Evolutionary conservation across 1,140 invertebrate species (phyloP).

Genomic region (Ostrea denselamellosa): DNA sequence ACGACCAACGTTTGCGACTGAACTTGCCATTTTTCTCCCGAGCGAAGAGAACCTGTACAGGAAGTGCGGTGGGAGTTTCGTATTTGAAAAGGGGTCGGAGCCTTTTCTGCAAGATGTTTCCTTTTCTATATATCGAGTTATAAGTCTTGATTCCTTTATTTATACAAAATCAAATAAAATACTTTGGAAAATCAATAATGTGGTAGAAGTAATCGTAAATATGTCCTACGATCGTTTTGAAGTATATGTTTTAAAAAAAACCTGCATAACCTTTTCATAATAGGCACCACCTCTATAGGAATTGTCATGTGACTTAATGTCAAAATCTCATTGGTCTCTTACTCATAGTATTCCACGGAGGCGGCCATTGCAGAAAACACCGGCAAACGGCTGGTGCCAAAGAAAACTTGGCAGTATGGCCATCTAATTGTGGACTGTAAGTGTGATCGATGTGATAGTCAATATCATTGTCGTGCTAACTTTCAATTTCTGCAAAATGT

Average conservation of each 20-base stretch:
- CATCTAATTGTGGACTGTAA: slow-evolving; percentile 48
- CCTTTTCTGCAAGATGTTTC: neutral
- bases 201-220: neutral
- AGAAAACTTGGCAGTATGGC: neutral
- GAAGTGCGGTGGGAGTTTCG: slow-evolving; percentile 14
- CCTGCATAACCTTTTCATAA: neutral
- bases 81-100: slow-evolving; percentile 28
- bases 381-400: neutral
- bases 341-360: neutral
- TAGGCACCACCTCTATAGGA: slow-evolving; percentile 4
- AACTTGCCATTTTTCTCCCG: slow-evolving; percentile 70
- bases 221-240: neutral
- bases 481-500: neutral
- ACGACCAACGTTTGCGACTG: slow-evolving; percentile 67
- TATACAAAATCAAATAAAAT: neutral
- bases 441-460: slow-evolving; percentile 24
- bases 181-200: neutral
- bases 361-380: slow-evolving; percentile 34
- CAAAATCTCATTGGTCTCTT: neutral
- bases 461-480: neutral
- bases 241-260: neutral
- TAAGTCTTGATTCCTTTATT: neutral
- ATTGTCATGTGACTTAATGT: neutral
- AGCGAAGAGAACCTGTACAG: slow-evolving; percentile 29
- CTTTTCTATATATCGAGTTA: neutral